Conservation (phyloP, 92 coral and sea anemone genomes). For the Actinernus sp. region DNA sequence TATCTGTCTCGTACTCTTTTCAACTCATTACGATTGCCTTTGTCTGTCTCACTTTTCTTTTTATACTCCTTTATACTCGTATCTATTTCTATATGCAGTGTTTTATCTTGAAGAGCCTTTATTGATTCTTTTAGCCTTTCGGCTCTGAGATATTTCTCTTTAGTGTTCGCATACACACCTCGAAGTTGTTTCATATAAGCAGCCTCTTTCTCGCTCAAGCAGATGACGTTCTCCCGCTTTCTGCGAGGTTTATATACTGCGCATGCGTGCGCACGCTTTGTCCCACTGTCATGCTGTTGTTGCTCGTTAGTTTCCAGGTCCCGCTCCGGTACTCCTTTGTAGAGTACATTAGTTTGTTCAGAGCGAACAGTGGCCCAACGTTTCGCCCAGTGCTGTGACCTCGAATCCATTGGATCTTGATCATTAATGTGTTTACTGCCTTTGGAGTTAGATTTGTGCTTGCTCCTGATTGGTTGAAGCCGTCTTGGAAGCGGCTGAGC, state of each 20-base stretch:
- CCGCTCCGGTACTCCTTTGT: constrained; percentile 8
- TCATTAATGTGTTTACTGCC: constrained; percentile 27
- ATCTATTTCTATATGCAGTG: constrained; percentile 77
- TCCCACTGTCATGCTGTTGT: background rate
- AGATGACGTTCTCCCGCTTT: constrained; percentile 62
- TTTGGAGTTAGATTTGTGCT: constrained; percentile 18
- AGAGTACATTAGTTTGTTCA: constrained; percentile 61
- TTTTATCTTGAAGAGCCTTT: constrained; percentile 67
- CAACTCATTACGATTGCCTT: constrained; percentile 80
- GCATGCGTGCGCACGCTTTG: background rate
- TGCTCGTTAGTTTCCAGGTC: constrained; percentile 23
- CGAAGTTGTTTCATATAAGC: constrained; percentile 62
- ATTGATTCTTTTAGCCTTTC: constrained; percentile 65
- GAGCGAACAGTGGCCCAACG: constrained; percentile 92
- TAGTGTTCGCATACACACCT: constrained; percentile 87
- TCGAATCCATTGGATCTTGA: background rate
- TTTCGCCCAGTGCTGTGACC: constrained; percentile 71
- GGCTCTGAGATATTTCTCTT: constrained; percentile 65
- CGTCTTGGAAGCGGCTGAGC: constrained; percentile 37
- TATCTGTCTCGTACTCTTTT: constrained; percentile 78
- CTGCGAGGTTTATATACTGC: background rate
- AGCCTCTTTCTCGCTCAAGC: constrained; percentile 85
- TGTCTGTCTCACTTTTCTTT: constrained; percentile 73
- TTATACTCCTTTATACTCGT: constrained; percentile 74
- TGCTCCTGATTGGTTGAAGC: constrained; percentile 44